Evolutionary conservation across 2,113 vertebrate species (phyloP), one percentile per base, ranked within the genome.

Genomic region (Siniperca chuatsi): DNA sequence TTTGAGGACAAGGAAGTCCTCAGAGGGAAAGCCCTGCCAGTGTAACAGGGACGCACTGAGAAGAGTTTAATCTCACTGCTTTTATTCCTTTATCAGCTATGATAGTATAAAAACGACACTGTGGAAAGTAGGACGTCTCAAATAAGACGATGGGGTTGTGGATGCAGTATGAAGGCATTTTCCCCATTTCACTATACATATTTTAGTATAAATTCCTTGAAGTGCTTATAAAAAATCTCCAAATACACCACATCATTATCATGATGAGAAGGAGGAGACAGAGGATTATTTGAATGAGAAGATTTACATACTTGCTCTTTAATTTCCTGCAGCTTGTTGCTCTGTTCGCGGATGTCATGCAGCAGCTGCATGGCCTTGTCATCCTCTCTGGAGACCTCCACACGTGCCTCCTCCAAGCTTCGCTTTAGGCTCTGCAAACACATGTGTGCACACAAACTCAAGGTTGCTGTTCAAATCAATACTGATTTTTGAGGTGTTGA

Each of bases 281-380:
- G 29, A 37, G 42, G 37, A 83, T 58, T 1, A 55, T n/a, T 29
- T 65, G 55, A 84, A 75, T 58, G 57, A 83, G 42, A 69, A 68
- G 35, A 80, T 84, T 69, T 57, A 86, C 89, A 74, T 96, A 99
- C 98, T 97, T 99, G 98, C 92, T 99, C 98, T 95, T 99, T 99
- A 96, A 99, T 99, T 95, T 99, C 98, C 88, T 99, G 98, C 89
- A 99, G 97, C 95, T 99, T 99, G 96, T 96, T 97, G 96, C 98
- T 99, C 93, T 99, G 98, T 86, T 99, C 98, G 75, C 98, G 96
- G 93, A 99, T 99, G 94, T 99, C 98, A 13, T 99, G 98, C 87
- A 99, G 97, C 88, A 99, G 97, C 95, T 99, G 98, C 83, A 99
- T 93, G 60, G 98, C 98, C 94, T 99, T 99, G 95, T 99, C 98